These are phyloP conservation scores for Herpailurus yagouaroundi DNA, from an alignment of 2,113 vertebrate species.

Conservation along the genomic window DNA sequence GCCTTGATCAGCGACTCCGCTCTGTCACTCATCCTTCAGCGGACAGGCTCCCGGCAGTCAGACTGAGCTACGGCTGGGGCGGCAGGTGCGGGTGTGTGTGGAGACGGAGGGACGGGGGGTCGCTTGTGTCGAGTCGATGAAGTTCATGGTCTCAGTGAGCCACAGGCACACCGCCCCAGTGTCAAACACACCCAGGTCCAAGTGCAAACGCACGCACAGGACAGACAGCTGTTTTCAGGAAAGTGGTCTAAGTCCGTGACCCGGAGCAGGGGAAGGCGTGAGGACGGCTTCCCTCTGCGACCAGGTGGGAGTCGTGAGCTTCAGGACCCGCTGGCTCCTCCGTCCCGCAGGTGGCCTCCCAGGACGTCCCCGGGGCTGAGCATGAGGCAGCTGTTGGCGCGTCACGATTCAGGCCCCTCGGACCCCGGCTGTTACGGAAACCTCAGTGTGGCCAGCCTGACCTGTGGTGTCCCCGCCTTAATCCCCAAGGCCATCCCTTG, in stretches of 20 bases:
- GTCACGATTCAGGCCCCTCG: neutral
- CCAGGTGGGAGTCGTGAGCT: accelerated
- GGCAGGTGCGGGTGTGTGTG: accelerated
- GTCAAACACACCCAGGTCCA: accelerated
- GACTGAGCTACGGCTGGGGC: accelerated
- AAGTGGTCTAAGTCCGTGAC: accelerated
- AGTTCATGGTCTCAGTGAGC: accelerated
- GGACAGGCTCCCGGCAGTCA: accelerated
- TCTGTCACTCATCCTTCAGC: accelerated
- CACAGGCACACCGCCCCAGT: accelerated
- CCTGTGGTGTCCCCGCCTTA: accelerated
- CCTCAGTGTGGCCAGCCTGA: accelerated
- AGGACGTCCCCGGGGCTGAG: accelerated
- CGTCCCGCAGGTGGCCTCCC: accelerated
- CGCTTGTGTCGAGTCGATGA: accelerated
- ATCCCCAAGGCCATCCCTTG: accelerated
- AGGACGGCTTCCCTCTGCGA: accelerated
- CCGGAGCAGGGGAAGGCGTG: accelerated
- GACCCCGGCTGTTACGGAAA: neutral
- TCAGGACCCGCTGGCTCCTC: accelerated
- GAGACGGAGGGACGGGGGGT: accelerated
- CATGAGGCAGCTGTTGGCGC: accelerated
- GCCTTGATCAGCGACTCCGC: accelerated
- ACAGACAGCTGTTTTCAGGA: accelerated
- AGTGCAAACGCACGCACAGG: accelerated